Percentiles rank a stretch among this genome's conserved stretches.
These are phyloP conservation scores for Poicephalus meyeri DNA, from an alignment of 2,113 vertebrate genomes.

Conservation along the genomic window DNA sequence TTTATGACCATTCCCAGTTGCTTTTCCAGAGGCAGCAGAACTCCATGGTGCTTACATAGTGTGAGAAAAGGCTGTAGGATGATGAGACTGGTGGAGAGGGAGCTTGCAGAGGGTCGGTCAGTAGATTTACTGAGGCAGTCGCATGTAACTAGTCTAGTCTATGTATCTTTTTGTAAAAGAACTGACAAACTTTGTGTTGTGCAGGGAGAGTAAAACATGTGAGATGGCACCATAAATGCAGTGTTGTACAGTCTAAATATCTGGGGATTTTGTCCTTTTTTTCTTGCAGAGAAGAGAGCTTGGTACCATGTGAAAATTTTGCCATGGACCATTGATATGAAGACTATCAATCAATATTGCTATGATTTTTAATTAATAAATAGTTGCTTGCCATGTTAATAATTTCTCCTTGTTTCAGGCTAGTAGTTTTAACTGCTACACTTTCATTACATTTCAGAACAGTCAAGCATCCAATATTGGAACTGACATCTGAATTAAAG, in stretches of 20 bases:
- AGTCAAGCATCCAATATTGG: slow-evolving; percentile 32
- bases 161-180: background rate
- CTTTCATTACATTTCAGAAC: slow-evolving; percentile 72
- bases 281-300: background rate
- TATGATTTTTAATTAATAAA: background rate
- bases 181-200: background rate
- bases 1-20: background rate
- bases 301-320: background rate
- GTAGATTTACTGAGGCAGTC: background rate
- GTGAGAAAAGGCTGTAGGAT: background rate
- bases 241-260: background rate
- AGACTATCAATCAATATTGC: background rate
- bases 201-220: background rate
- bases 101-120: background rate
- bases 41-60: background rate
- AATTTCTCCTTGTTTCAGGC: background rate
- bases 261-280: background rate
- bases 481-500: slow-evolving; percentile 45
- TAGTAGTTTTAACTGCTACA: slow-evolving; percentile 38
- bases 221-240: background rate
- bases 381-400: background rate
- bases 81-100: background rate
- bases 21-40: background rate
- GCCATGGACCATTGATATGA: background rate
- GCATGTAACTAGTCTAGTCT: background rate